Conservation (phyloP, 2,113 vertebrate genomes). For the Chaenocephalus aceratus region DNA sequence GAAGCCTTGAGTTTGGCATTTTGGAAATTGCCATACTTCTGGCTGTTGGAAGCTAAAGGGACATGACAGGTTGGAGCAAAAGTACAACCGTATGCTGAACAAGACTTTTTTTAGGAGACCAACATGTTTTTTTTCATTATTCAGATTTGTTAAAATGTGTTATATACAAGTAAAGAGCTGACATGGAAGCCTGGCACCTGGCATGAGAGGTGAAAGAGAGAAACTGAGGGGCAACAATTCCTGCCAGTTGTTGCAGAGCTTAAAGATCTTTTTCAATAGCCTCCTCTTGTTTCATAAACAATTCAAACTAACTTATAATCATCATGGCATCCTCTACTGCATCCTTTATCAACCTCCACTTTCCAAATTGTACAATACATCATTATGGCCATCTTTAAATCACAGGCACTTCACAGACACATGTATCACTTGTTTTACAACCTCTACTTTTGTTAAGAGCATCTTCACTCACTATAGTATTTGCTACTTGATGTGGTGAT, state of each 20-base stretch:
- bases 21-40: not conserved
- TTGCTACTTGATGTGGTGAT: not conserved
- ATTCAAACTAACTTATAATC: not conserved
- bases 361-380: not conserved
- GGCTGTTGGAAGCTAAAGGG: not conserved
- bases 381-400: not conserved
- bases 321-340: not conserved
- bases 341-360: not conserved
- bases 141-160: constrained; percentile 2
- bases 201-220: not conserved
- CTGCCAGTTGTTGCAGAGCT: not conserved
- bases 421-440: not conserved
- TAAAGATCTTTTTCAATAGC: not conserved
- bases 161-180: not conserved
- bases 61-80: not conserved
- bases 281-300: not conserved
- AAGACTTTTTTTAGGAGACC: too few species aligned
- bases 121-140: not conserved
- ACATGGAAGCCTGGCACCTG: not conserved
- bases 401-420: not conserved
- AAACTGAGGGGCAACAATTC: too few species aligned
- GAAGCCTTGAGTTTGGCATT: not conserved
- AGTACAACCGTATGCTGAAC: not conserved
- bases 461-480: not conserved
- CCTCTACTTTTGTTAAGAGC: not conserved